Evolutionary conservation across 30 jellyfish, hydroid and myxozoan species (phyloP).

Genomic region (Hydra vulgaris): DNA sequence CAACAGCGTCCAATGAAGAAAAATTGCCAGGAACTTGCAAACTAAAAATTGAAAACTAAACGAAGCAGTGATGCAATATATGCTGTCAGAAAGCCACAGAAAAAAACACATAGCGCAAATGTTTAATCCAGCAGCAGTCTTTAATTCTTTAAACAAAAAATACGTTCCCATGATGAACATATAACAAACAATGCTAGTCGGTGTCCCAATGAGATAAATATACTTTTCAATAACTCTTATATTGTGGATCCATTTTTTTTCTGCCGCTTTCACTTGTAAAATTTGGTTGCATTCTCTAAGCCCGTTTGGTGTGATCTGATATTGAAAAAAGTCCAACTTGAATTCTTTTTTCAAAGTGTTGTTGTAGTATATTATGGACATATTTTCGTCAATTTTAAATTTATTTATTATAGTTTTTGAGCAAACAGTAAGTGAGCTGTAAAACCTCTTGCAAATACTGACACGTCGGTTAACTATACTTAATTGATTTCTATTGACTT

Average conservation of each 20-base stretch:
- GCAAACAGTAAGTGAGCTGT: not conserved
- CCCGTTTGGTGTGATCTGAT: not conserved
- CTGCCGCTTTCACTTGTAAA: not conserved
- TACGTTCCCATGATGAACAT: slow-evolving; percentile 10
- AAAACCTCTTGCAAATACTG: not conserved
- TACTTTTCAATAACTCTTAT: not conserved
- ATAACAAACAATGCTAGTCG: slow-evolving; percentile 19
- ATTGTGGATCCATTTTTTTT: not conserved
- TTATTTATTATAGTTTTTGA: not conserved
- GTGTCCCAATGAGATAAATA: not conserved
- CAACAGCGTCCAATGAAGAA: slow-evolving; percentile 16
- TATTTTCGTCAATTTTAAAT: not conserved
- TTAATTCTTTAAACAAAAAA: slow-evolving; percentile 11
- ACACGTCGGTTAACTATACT: not conserved
- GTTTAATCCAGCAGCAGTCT: slow-evolving; percentile 21
- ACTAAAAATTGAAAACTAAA: not conserved
- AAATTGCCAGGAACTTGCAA: slow-evolving; percentile 10
- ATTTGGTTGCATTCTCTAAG: not conserved
- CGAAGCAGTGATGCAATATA: not conserved
- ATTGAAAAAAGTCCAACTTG: not conserved
- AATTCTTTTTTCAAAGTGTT: not conserved
- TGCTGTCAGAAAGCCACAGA: slow-evolving; percentile 14
- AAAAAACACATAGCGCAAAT: not conserved
- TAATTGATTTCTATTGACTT: not conserved
- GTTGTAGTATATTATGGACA: not conserved